Conservation (phyloP, 2,113 vertebrate species). For the Muscicapa adusta region DNA sequence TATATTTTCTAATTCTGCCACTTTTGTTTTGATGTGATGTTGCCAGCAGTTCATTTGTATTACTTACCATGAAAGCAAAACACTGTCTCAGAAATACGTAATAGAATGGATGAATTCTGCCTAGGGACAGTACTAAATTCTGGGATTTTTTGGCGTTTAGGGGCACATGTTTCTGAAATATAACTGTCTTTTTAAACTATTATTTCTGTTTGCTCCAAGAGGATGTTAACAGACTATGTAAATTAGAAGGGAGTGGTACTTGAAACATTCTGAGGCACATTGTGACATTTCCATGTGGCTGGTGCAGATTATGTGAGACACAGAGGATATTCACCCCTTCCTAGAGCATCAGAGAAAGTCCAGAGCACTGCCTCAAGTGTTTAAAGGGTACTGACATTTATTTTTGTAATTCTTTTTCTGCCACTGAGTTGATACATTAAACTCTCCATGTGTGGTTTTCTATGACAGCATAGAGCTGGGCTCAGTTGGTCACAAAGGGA, state of each 20-base stretch:
- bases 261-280: neutral
- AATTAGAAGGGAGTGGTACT: neutral
- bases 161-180: neutral
- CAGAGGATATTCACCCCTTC: neutral
- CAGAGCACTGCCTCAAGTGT: neutral
- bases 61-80: neutral
- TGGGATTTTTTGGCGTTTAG: accelerated
- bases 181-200: neutral
- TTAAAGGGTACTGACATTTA: neutral
- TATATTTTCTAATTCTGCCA: neutral
- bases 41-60: conserved; percentile 21
- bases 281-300: neutral
- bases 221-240: neutral
- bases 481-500: no score
- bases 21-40: conserved; percentile 7
- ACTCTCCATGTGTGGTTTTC: neutral
- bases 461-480: neutral
- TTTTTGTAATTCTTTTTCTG: neutral
- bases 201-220: neutral
- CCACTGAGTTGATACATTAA: neutral
- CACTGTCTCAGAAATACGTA: neutral
- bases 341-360: neutral
- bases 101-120: neutral
- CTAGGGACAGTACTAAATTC: neutral
- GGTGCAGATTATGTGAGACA: neutral